Conservation (phyloP, 2,797 vertebrate genomes). For the Varecia variegata region DNA sequence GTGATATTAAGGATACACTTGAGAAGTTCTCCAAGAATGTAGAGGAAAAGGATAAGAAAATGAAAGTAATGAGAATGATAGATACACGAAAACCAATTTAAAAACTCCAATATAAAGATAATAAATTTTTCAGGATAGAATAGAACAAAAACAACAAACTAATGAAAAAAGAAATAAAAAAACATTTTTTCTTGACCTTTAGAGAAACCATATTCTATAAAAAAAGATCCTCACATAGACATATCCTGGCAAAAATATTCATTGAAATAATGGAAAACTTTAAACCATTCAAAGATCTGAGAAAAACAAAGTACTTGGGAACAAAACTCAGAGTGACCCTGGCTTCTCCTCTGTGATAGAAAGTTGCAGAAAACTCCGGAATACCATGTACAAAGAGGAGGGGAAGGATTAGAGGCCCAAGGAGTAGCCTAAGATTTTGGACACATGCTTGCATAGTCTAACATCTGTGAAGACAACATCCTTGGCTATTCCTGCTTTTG, state of each 20-base stretch:
- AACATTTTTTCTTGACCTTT: constrained; percentile 3
- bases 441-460: background rate
- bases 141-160: background rate
- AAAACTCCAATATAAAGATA: background rate
- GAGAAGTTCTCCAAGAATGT: background rate
- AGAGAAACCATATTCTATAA: background rate
- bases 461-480: background rate
- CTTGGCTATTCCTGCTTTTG: background rate
- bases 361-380: constrained; percentile 7
- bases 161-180: background rate
- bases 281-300: background rate
- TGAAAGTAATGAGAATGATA: background rate
- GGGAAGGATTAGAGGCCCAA: background rate
- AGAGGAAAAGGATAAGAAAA: background rate
- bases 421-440: background rate
- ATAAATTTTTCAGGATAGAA: background rate
- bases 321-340: background rate
- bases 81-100: background rate
- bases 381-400: background rate
- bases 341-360: background rate
- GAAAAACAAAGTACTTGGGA: background rate
- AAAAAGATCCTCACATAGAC: background rate
- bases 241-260: background rate
- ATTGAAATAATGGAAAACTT: background rate
- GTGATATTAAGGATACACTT: background rate